Base-by-base conservation (phyloP, 2,888 invertebrate species). In the Agriopis marginaria region DNA sequence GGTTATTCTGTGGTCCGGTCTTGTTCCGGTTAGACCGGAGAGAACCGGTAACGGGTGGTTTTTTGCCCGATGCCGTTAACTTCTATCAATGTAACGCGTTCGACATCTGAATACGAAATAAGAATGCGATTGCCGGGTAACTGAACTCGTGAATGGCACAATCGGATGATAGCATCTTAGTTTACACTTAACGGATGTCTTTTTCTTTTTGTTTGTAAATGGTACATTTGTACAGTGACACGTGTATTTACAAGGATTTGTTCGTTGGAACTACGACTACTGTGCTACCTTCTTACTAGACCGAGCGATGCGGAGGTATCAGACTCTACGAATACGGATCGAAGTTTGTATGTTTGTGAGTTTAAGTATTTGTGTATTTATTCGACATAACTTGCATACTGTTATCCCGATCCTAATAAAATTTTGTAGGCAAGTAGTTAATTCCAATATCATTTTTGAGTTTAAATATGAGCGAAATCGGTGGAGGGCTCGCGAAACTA, bases 11-110 rank as follows among this genome's bases (percentile, higher is more conserved):
- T 81, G 82, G 80, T 77, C 76, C 80, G 86, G 81, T 83, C 84
- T 86, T 75, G 83, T 87, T 86, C 87, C 82, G 86, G 86, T 86
- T 81, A 77, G 81, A 86, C 89, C 80, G 81, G 85, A 82, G 79
- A 74, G 73, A 84, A 86, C 83, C 82, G 78, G 87, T 86, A 81
- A 80, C 76, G 73, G 80, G 80, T 76, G 82, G 86, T 90, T 89
- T 90, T 88, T 90, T 89, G 86, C 82, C 75, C 75, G 76, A 76
- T 83, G 82, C 89, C 87, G 87, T 87, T 89, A 85, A 83, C 82
- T 84, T 79, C 82, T 81, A 84, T 84, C 84, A 82, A 87, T 84
- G 82, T 76, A 80, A 82, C 79, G 78, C 78, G 82, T 79, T 77
- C 80, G 83, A 86, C 83, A 85, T 87, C 87, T 87, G 84, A 88